phyloP scores from a whole-genome alignment of 23 tunicate species.

The Oikopleura dioica region DNA sequence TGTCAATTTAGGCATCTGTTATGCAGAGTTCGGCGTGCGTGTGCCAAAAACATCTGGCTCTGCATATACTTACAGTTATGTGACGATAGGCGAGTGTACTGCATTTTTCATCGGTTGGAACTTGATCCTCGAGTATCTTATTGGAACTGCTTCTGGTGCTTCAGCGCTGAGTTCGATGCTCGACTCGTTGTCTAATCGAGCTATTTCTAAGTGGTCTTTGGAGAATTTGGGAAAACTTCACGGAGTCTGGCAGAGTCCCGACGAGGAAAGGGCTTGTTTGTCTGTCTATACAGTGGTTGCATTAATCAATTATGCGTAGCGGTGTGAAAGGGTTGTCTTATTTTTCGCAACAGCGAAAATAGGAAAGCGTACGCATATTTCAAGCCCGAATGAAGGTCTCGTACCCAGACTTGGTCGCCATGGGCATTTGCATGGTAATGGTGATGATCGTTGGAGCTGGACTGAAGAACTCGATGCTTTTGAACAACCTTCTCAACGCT shows the following conservation, averaged over 20 bases:
- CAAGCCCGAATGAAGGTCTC: too few species aligned
- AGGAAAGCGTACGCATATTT: too few species aligned
- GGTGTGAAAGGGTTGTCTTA: too few species aligned
- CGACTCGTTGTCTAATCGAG: conserved; percentile 21
- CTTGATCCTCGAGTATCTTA: conserved; percentile 21
- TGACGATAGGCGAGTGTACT: conserved; percentile 22
- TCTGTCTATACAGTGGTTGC: background rate
- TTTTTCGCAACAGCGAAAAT: too few species aligned
- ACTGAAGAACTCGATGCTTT: conserved; percentile 18
- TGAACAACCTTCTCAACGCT: conserved; percentile 19
- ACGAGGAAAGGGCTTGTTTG: background rate
- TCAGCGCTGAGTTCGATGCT: conserved; percentile 20
- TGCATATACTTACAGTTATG: conserved; percentile 28
- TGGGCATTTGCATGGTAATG: conserved; percentile 20
- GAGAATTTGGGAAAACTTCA: conserved; percentile 17
- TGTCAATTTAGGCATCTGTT: conserved; percentile 22
- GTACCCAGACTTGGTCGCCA: conserved; percentile 21
- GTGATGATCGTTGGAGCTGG: conserved; percentile 23
- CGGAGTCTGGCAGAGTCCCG: conserved; percentile 11
- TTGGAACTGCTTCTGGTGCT: conserved; percentile 34
- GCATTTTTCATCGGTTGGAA: conserved; percentile 34
- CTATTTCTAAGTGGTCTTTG: conserved; percentile 20
- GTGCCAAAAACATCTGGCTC: conserved; percentile 29
- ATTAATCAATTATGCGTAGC: background rate
- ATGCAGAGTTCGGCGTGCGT: conserved; percentile 27